Percentiles rank a stretch among this genome's conserved stretches.
Evolutionary conservation across 2,113 vertebrate genomes (phyloP).

Genomic region (Hiodon tergisus): DNA sequence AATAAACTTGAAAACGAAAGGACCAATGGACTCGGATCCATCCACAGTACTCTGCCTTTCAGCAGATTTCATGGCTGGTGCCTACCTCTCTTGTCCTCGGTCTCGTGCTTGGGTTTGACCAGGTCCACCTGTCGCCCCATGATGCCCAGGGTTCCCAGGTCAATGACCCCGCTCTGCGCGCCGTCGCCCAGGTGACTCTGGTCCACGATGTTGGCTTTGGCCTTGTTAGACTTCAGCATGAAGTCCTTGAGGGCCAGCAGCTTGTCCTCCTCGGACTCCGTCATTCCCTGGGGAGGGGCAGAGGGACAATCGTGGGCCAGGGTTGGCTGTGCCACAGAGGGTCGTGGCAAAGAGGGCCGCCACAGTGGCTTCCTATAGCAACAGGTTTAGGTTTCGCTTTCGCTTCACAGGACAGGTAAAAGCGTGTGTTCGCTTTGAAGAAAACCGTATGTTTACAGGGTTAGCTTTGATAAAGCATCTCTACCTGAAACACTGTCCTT

Average conservation of each 20-base stretch:
- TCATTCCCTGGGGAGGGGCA: conserved; percentile 79
- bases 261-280: conserved; percentile 93
- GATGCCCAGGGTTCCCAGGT: conserved; percentile 77
- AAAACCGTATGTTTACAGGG: no score
- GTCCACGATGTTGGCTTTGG: conserved; percentile 90
- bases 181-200: conserved; percentile 81
- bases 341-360: background rate
- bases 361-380: no score
- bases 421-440: no score
- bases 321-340: background rate
- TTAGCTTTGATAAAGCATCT: background rate
- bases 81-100: conserved; percentile 87
- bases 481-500: background rate
- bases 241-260: conserved; percentile 93
- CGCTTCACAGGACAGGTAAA: no score
- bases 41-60: background rate
- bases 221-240: conserved; percentile 96
- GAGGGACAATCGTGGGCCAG: background rate
- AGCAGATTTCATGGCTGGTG: background rate
- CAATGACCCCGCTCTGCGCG: conserved; percentile 80
- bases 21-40: background rate
- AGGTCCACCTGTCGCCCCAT: conserved; percentile 89
- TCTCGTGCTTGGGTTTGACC: conserved; percentile 81
- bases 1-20: background rate
- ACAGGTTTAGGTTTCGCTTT: no score